Percentiles rank a stretch among this genome's conserved stretches.
Conservation (phyloP, 2,113 vertebrate genomes). For the Rhinichthys klamathensis region DNA sequence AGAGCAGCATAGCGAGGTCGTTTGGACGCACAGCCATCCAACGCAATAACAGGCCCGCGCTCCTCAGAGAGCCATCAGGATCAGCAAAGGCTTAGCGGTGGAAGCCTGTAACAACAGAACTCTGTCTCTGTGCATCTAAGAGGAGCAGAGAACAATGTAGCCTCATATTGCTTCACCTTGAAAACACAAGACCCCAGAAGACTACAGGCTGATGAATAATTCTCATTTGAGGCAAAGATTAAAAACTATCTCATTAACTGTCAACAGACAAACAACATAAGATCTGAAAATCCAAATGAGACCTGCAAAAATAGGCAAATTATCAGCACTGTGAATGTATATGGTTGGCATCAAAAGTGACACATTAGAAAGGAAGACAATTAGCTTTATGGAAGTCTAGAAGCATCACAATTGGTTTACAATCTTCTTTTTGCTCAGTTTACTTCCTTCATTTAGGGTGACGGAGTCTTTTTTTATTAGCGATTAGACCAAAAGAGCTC, state of each 20-base stretch:
- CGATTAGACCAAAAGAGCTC: constrained; percentile 72
- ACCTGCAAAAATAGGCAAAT: constrained; percentile 42
- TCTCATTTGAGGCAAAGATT: constrained; percentile 58
- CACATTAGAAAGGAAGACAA: constrained; percentile 62
- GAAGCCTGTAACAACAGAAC: constrained; percentile 63
- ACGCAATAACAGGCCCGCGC: constrained; percentile 69
- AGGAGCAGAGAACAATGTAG: constrained; percentile 43
- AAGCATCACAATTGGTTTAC: constrained; percentile 71
- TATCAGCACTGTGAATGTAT: constrained; percentile 45
- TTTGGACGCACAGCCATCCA: constrained; percentile 66
- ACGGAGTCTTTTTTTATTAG: constrained; percentile 74
- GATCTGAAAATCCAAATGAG: constrained; percentile 37
- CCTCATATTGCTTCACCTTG: constrained; percentile 65
- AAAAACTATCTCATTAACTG: constrained; percentile 51
- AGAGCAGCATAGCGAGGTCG: constrained; percentile 67
- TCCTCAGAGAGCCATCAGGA: constrained; percentile 74
- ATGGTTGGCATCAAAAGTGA: constrained; percentile 52
- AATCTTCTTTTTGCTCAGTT: constrained; percentile 71
- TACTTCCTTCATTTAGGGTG: constrained; percentile 70
- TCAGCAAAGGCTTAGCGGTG: constrained; percentile 73
- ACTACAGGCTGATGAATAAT: constrained; percentile 72
- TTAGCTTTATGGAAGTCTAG: constrained; percentile 70
- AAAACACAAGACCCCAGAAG: constrained; percentile 61
- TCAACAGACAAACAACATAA: constrained; percentile 41
- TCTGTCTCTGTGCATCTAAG: constrained; percentile 62